Conservation (phyloP, 2,113 vertebrate species). For the Daboia siamensis region DNA sequence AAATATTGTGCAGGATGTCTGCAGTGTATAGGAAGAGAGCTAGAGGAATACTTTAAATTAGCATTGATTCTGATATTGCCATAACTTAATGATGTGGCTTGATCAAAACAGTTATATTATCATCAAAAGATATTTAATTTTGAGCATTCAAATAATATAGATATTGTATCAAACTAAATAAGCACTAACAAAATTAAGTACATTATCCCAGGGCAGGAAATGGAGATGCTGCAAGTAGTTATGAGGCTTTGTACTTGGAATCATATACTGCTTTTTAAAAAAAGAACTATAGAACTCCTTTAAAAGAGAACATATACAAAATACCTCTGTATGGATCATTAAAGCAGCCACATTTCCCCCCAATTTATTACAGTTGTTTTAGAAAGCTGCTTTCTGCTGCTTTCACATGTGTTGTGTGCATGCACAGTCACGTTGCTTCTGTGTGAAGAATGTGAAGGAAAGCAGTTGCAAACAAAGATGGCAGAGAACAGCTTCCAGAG, state of each 20-base stretch:
- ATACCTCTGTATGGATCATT: background rate
- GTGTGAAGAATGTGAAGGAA: background rate
- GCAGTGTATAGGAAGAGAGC: background rate
- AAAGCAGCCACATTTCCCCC: background rate
- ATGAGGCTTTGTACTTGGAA: background rate
- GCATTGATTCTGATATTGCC: background rate
- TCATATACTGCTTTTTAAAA: background rate
- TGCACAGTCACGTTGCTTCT: background rate
- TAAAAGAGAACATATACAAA: background rate
- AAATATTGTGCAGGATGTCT: background rate
- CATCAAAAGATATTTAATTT: background rate
- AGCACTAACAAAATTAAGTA: background rate
- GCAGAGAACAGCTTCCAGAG: background rate
- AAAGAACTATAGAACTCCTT: background rate
- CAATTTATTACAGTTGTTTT: background rate
- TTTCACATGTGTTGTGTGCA: background rate
- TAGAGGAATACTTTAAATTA: fast-evolving
- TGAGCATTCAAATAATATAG: background rate
- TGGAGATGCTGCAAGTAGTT: background rate
- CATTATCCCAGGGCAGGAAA: background rate
- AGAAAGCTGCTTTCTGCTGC: background rate
- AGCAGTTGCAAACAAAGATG: background rate
- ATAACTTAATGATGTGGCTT: background rate
- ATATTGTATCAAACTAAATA: background rate
- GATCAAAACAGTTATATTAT: background rate